Base-by-base conservation (phyloP, 2,113 vertebrate genomes). In the Ageneiosus marmoratus region DNA sequence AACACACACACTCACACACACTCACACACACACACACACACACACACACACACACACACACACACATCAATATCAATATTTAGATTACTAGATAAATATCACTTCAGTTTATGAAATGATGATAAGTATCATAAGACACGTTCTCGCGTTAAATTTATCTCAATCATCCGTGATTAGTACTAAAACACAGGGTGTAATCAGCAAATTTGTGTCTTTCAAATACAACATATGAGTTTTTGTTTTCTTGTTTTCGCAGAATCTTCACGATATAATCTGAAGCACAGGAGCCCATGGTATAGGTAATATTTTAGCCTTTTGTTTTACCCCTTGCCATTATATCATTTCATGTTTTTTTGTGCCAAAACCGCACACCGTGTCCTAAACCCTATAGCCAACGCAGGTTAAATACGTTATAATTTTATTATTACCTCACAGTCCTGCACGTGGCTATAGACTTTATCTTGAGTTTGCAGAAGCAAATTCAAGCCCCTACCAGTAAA, bases 211-310 rank as follows among this genome's bases (percentile, higher is more conserved):
- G 20, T 55, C 51, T 55, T 24, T 5, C 18, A 37, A 22, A 18
- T 20, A 44, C 56, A 5, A 24, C 48, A n/a, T 58, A 3, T 78
- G 55, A 60, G 37, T 79, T 63, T 51, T 37, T 56, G 12, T 58
- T 58, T 16, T 41, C 62, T 46, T 78, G 24, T 79, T 79, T 79
- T 63, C 9, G 41, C 77, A 79, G 77, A 62, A 44, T 79, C 77
- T 20, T 53, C 50, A 53, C 20, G 15, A 32, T 55, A 55, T 76
- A 37, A 10, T 34, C 37, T 62, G 77, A 48, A 46, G 34, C 5
- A 79, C 56, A 79, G n/a, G 15, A 79, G 12, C 24, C 41, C 41
- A 62, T 63, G 56, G 62, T 27, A 48, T 48, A 79, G 77, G 77
- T 79, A 79, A 78, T 78, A 9, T 75, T 53, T 75, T 10, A 74